A percentile compares a stretch with the other conserved stretches of the same genome.
phyloP scores from a whole-genome alignment of 2,113 vertebrate species.

The Mustela lutreola region DNA sequence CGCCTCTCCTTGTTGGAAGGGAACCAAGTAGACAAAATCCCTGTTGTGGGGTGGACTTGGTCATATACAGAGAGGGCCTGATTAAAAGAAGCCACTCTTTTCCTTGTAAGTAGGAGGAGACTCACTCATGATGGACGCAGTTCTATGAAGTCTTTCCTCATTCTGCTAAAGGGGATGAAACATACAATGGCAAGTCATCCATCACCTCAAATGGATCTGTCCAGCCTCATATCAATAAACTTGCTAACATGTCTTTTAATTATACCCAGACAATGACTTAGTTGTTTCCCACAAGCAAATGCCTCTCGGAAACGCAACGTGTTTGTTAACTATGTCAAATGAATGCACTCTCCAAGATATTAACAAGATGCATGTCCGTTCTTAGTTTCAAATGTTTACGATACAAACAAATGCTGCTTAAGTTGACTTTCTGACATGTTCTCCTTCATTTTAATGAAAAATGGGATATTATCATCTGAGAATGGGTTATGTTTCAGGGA shows the following conservation, averaged over 20 bases:
- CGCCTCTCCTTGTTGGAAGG: slow-evolving; percentile 70
- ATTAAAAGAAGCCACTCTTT: slow-evolving; percentile 85
- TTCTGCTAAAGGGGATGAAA: slow-evolving; percentile 79
- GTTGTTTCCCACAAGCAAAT: neutral
- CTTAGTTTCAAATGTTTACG: neutral
- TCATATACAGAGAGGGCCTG: slow-evolving; percentile 86
- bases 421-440: neutral
- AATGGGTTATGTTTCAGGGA: neutral
- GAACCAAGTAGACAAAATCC: slow-evolving; percentile 79
- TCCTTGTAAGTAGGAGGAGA: slow-evolving; percentile 85
- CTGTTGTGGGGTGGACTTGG: slow-evolving; percentile 69
- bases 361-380: rapidly evolving
- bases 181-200: slow-evolving; percentile 76
- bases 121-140: slow-evolving; percentile 58
- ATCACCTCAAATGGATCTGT: slow-evolving; percentile 67
- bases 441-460: neutral
- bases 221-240: slow-evolving; percentile 76
- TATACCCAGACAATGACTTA: slow-evolving; percentile 48
- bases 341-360: no score
- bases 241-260: slow-evolving; percentile 74
- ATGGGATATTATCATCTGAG: neutral
- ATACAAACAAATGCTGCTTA: rapidly evolving
- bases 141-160: slow-evolving; percentile 83
- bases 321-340: neutral
- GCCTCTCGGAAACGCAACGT: neutral